Conservation (phyloP, 2,113 vertebrate genomes). For the Ailuropoda melanoleuca region DNA sequence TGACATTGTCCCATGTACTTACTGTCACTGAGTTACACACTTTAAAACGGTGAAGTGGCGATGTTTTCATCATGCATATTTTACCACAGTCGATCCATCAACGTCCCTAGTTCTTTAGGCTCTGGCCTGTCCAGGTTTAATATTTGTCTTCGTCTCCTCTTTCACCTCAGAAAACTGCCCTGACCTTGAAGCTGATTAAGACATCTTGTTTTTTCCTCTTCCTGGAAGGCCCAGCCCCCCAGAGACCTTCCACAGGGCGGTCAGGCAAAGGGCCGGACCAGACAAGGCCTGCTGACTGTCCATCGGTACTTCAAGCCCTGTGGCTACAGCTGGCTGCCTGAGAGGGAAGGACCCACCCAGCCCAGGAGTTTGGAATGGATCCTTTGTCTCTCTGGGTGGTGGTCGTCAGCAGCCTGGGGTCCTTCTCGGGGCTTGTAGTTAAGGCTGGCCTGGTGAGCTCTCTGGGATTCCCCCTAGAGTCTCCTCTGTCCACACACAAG, state of each 20-base stretch:
- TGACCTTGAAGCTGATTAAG: slow-evolving; percentile 60
- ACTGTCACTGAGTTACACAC: fast-evolving
- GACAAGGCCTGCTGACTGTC: neutral
- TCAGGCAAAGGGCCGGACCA: neutral
- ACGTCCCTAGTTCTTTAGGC: neutral
- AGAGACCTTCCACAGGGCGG: neutral
- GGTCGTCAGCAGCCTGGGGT: too few species aligned
- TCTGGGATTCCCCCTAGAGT: fast-evolving
- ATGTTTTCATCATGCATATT: neutral
- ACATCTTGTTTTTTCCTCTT: slow-evolving; percentile 67
- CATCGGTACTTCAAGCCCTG: neutral
- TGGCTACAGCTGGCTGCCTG: neutral
- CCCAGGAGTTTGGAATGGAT: neutral
- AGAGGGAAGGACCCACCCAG: neutral
- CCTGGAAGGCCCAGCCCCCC: slow-evolving; percentile 5
- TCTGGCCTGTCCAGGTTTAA: neutral
- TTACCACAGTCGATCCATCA: neutral
- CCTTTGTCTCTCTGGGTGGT: neutral
- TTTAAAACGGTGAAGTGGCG: neutral
- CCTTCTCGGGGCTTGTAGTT: neutral
- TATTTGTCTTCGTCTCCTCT: neutral
- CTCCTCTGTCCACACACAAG: neutral
- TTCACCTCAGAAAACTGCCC: neutral
- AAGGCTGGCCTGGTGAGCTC: neutral
- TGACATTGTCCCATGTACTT: fast-evolving